These are phyloP conservation scores for Lepidochitona cinerea DNA, from an alignment of 2,888 invertebrate species.

Conservation along the genomic window DNA sequence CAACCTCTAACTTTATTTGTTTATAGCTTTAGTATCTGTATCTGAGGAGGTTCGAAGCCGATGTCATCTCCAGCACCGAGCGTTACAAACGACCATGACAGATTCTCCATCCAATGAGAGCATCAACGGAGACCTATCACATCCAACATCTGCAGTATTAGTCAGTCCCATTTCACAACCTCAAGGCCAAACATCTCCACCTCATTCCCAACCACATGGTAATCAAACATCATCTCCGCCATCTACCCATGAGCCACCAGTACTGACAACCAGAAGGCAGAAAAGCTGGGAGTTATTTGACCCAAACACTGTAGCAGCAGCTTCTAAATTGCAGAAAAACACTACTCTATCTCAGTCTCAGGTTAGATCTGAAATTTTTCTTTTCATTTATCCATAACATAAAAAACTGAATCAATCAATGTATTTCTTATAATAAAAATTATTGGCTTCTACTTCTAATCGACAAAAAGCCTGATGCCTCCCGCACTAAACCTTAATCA, in stretches of 20 bases:
- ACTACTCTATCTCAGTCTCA: conserved; percentile 66
- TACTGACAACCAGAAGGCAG: conserved; percentile 79
- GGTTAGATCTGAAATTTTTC: no score
- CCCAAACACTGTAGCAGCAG: conserved; percentile 84
- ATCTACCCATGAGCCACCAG: conserved; percentile 31
- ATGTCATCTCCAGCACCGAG: conserved; percentile 92
- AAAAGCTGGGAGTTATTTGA: conserved; percentile 95
- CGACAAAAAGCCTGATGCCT: no score
- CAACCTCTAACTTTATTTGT: neutral
- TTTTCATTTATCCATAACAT: no score
- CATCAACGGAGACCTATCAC: conserved; percentile 68
- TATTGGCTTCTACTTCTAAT: no score
- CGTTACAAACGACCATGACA: conserved; percentile 71
- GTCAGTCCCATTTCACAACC: neutral
- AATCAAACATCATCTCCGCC: conserved; percentile 11
- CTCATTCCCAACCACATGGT: neutral
- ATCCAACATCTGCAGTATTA: conserved; percentile 31
- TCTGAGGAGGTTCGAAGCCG: conserved; percentile 97
- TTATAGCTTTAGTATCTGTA: conserved; percentile 89
- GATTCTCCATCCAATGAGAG: conserved; percentile 71
- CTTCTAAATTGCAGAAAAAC: conserved; percentile 78
- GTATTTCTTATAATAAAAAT: no score
- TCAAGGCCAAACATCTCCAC: neutral
- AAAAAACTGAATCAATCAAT: no score
- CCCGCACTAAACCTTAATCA: no score